Conservation (phyloP, 2,888 invertebrate genomes). For the Eurois occulta region DNA sequence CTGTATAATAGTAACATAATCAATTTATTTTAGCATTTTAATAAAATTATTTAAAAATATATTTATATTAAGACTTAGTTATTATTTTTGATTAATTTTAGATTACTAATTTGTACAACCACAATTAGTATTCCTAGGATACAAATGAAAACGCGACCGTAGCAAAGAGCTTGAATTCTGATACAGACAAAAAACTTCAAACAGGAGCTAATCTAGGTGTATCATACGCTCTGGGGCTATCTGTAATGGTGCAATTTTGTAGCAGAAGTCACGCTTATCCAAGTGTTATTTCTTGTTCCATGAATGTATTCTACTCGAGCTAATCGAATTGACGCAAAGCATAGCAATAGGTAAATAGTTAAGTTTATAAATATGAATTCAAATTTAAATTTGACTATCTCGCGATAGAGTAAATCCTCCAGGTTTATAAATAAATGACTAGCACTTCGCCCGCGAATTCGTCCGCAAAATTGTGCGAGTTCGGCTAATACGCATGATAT, state of each 20-base stretch:
- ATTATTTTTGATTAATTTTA: background rate
- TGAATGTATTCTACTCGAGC: background rate
- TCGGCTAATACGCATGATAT: too few relatives aligned
- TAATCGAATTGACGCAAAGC: conserved; percentile 6
- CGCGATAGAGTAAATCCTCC: background rate
- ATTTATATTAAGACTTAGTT: background rate
- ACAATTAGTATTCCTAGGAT: background rate
- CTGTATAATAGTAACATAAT: background rate
- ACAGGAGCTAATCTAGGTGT: background rate
- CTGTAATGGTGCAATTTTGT: background rate
- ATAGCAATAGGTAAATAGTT: conserved; percentile 29
- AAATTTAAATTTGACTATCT: too few relatives aligned
- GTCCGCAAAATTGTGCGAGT: too few relatives aligned
- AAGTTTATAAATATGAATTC: too few relatives aligned
- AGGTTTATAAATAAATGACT: background rate
- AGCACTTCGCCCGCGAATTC: too few relatives aligned
- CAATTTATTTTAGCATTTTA: background rate
- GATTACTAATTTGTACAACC: background rate
- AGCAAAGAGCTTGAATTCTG: background rate
- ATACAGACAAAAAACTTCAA: background rate
- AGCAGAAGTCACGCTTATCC: background rate
- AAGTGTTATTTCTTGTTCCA: background rate
- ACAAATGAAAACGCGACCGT: background rate
- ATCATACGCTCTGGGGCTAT: too few relatives aligned
- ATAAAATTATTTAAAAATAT: background rate